Percentiles rank a stretch among this genome's conserved stretches.
phyloP scores from a whole-genome alignment of 2,113 vertebrate genomes.

The Gopherus evgoodei region DNA sequence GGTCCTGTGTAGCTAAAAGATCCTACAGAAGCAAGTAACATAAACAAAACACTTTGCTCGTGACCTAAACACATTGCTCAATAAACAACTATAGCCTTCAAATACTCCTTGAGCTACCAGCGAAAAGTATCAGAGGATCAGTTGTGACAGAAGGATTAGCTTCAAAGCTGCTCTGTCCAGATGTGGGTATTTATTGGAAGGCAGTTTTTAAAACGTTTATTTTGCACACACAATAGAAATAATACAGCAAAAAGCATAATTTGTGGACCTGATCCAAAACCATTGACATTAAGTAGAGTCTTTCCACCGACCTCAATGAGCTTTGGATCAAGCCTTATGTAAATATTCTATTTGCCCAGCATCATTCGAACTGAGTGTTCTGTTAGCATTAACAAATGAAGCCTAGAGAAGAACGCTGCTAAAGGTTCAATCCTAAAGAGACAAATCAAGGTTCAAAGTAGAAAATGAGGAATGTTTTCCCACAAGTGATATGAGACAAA shows the following conservation, averaged over 20 bases:
- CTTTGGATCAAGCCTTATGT: background rate
- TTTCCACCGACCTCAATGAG: background rate
- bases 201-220: slow-evolving; percentile 19
- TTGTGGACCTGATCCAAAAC: background rate
- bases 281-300: background rate
- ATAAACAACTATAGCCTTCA: slow-evolving; percentile 25
- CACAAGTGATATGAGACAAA: background rate
- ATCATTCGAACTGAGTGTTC: background rate
- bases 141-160: background rate
- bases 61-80: slow-evolving; percentile 20
- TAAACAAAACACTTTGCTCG: background rate
- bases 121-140: slow-evolving; percentile 2
- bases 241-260: background rate
- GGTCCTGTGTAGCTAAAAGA: slow-evolving; percentile 2
- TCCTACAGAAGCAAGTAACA: background rate
- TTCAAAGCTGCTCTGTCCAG: background rate
- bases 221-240: slow-evolving; percentile 18
- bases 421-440: background rate
- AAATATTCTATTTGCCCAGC: background rate
- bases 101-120: slow-evolving; percentile 4
- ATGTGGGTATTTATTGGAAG: slow-evolving; percentile 14
- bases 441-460: background rate
- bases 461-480: background rate
- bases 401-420: rapidly evolving
- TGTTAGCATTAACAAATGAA: background rate